These are phyloP conservation scores for Botia kubotai DNA, from an alignment of 2,797 vertebrate species.

Conservation along the genomic window DNA sequence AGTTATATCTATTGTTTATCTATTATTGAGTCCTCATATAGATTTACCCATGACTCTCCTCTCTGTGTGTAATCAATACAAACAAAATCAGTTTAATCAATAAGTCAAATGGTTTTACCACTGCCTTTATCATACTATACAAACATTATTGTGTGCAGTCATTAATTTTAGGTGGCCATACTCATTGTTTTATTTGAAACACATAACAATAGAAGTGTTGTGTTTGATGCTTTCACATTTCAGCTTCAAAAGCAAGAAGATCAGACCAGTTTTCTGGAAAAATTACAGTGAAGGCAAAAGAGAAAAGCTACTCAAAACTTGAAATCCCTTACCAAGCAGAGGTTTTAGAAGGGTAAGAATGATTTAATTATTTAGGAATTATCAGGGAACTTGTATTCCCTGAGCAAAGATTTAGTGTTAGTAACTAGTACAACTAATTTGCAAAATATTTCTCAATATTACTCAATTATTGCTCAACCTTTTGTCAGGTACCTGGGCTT, in stretches of 20 bases:
- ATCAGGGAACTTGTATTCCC: not conserved
- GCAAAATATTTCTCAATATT: not conserved
- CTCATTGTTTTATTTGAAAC: slow-evolving; percentile 5
- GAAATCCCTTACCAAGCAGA: slow-evolving; percentile 99
- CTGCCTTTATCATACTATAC: no score
- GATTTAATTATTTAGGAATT: not conserved
- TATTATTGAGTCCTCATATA: not conserved
- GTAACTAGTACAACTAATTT: not conserved
- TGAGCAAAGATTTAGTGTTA: not conserved
- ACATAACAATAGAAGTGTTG: not conserved
- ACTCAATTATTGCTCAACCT: not conserved
- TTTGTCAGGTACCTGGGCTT: slow-evolving; percentile 89
- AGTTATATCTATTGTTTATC: not conserved
- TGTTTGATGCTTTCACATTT: slow-evolving; percentile 43
- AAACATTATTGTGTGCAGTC: no score
- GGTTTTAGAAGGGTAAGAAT: slow-evolving; percentile 94
- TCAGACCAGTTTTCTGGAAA: slow-evolving; percentile 93
- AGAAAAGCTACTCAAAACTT: slow-evolving; percentile 97
- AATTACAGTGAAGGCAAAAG: slow-evolving; percentile 98
- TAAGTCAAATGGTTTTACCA: not conserved
- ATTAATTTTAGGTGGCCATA: no score
- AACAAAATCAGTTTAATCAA: slow-evolving; percentile 17
- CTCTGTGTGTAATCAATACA: not conserved
- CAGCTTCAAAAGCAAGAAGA: slow-evolving; percentile 96
- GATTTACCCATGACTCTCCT: not conserved